Percentiles rank a stretch among this genome's conserved stretches.
phyloP scores from a whole-genome alignment of 2,113 vertebrate species.

The Oncorhynchus nerka region DNA sequence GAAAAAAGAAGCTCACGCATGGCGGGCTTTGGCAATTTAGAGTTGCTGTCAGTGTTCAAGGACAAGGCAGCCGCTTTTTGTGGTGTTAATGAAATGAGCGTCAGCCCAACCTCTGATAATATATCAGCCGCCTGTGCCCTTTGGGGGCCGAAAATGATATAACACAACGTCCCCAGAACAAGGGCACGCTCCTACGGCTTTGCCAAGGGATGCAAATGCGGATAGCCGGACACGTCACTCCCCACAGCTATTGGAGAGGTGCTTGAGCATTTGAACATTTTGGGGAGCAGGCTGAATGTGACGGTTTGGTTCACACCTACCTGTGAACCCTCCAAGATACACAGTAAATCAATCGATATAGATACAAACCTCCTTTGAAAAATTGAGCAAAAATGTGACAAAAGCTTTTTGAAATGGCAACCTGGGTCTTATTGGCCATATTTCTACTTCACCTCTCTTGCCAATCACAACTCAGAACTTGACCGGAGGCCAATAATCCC shows the following conservation, averaged over 20 bases:
- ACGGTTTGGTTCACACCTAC: neutral
- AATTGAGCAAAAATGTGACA: neutral
- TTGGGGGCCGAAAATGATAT: slow-evolving; percentile 22
- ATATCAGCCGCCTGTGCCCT: slow-evolving; percentile 36
- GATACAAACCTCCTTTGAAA: neutral
- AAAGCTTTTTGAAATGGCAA: neutral
- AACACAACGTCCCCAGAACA: slow-evolving; percentile 12
- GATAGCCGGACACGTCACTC: neutral
- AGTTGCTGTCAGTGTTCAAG: slow-evolving; percentile 52
- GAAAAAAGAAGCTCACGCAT: slow-evolving; percentile 33
- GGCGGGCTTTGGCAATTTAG: slow-evolving; percentile 49
- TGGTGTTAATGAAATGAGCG: slow-evolving; percentile 54
- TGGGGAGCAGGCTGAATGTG: neutral
- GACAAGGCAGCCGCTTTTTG: slow-evolving; percentile 31
- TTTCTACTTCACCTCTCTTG: slow-evolving; percentile 10
- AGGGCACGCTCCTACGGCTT: neutral
- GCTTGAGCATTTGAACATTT: too few relatives aligned
- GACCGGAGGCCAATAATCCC: slow-evolving; percentile 33
- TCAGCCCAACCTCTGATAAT: slow-evolving; percentile 23
- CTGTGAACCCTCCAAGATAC: neutral
- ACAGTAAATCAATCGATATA: neutral
- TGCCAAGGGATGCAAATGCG: neutral
- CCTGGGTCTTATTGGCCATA: slow-evolving; percentile 30
- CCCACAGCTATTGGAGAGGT: neutral
- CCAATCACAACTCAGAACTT: slow-evolving; percentile 29